phyloP scores from a whole-genome alignment of 2,888 invertebrate genomes.

The Pristionchus maxplancki region DNA sequence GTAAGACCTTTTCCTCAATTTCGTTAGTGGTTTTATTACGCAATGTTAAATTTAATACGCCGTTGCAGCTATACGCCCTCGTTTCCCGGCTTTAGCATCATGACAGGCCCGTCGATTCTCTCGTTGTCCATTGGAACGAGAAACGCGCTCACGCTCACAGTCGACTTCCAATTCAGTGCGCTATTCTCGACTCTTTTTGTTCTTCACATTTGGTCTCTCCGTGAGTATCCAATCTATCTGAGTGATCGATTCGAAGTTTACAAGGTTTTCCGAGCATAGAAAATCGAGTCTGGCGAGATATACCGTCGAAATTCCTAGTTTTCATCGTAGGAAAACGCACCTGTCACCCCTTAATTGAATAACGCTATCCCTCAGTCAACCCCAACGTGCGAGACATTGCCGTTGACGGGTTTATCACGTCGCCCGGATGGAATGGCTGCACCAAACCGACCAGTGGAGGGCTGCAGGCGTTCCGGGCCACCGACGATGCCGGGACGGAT shows the following conservation, averaged over 20 bases:
- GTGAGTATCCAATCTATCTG: no score
- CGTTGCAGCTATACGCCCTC: not conserved
- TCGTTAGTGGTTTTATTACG: no score
- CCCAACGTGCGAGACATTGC: not conserved
- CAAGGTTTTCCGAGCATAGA: no score
- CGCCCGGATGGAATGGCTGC: not conserved
- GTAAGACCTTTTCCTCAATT: not conserved
- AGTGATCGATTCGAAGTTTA: no score
- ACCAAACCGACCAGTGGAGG: not conserved
- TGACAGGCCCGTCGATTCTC: not conserved
- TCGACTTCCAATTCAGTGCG: not conserved
- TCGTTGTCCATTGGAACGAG: not conserved
- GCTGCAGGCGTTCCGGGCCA: not conserved
- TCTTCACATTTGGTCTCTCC: no score
- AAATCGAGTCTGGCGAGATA: no score
- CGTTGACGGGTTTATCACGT: not conserved
- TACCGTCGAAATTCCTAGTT: no score
- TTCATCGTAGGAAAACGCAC: no score
- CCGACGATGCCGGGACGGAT: not conserved
- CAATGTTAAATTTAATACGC: not conserved
- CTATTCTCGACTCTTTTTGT: no score
- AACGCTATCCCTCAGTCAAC: no score
- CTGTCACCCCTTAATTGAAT: no score
- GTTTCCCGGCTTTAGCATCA: not conserved
- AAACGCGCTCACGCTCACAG: not conserved